Conservation (phyloP, 2,113 vertebrate genomes). For the Sclerurus mexicanus region DNA sequence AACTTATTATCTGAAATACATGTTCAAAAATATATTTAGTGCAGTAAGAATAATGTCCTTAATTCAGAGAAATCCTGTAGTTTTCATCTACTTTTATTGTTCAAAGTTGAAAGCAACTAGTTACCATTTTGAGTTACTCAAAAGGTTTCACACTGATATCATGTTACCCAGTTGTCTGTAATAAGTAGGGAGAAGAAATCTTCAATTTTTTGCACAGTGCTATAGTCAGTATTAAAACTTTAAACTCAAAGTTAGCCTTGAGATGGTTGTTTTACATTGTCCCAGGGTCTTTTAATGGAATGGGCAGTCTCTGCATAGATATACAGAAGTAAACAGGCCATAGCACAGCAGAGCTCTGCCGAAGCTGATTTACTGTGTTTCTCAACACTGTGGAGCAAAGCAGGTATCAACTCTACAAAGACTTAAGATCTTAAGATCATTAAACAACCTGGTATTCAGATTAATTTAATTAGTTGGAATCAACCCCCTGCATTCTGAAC, state of each 20-base stretch:
- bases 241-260: neutral
- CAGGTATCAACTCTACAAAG: neutral
- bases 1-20: neutral
- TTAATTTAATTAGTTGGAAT: neutral
- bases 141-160: neutral
- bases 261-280: neutral
- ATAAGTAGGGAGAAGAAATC: neutral
- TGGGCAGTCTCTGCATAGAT: neutral
- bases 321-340: neutral
- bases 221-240: neutral
- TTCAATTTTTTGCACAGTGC: neutral
- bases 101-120: neutral
- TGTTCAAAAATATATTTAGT: neutral
- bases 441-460: neutral
- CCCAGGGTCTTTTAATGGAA: neutral
- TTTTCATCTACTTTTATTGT: neutral
- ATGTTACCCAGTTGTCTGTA: neutral
- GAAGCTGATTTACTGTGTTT: neutral
- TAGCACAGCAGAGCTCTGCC: neutral
- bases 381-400: neutral
- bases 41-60: neutral
- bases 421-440: neutral
- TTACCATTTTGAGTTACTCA: neutral
- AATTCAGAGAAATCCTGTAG: neutral
- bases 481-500: neutral